A percentile compares a stretch with the other conserved stretches of the same genome.
Evolutionary conservation across 1,140 invertebrate genomes (phyloP).

Genomic region (Drosophila pachea): DNA sequence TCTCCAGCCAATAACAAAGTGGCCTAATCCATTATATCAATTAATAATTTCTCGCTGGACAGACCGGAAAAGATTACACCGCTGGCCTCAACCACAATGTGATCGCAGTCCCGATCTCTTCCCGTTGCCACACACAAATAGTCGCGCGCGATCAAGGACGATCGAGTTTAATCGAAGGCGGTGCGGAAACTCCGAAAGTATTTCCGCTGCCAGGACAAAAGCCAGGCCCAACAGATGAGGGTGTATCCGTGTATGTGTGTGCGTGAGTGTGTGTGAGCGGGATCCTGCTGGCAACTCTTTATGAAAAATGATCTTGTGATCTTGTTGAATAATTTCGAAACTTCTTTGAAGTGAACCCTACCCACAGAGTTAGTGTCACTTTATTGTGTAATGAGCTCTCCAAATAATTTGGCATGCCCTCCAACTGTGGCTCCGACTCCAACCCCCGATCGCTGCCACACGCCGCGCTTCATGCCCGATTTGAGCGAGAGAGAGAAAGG

Average conservation of each 20-base stretch:
- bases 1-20: constrained; percentile 19
- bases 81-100: constrained; percentile 41
- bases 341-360: constrained; percentile 41
- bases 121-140: constrained; percentile 29
- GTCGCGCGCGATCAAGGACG: constrained; percentile 30
- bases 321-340: constrained; percentile 61
- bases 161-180: constrained; percentile 43
- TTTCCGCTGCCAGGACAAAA: constrained; percentile 45
- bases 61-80: constrained; percentile 64
- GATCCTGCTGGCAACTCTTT: constrained; percentile 28
- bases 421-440: not conserved
- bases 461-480: constrained; percentile 74
- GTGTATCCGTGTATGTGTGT: not conserved
- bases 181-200: constrained; percentile 26
- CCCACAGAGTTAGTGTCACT: constrained; percentile 28
- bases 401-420: constrained; percentile 71
- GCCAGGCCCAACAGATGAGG: not conserved
- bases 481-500: constrained; percentile 7
- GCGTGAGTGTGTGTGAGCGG: not conserved
- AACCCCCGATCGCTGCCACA: constrained; percentile 42
- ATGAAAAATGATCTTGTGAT: constrained; percentile 72
- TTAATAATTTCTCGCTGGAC: constrained; percentile 46
- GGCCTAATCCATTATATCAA: constrained; percentile 35
- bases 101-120: not conserved
- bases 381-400: constrained; percentile 76